Base-by-base conservation (phyloP, 2,888 invertebrate species). In the Digitonthophagus gazella region DNA sequence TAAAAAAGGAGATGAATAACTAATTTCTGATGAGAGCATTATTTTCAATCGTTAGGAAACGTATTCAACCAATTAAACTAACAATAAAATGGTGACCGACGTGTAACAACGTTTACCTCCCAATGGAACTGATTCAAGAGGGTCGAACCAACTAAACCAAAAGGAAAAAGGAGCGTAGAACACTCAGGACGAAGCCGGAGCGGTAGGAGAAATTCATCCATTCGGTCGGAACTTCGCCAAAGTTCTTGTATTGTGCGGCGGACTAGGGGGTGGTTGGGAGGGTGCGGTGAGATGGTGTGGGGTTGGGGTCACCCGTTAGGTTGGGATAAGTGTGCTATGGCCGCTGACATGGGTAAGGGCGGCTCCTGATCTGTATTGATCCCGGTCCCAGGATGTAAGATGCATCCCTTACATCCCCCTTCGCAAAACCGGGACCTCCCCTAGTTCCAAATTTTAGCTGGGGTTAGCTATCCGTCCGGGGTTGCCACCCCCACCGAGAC, bases 321-420 rank as follows among this genome's bases (percentile, higher is more conserved):
- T 72, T 72, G 71, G 72, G 72, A 74, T 74, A 75, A 75, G 78
- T 78, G 76, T 76, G 79, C 78, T 77, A 81, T 82, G 81, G 81
- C 80, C 81, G 81, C 83, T 83, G 82, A 82, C 82, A 82, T 79
- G 81, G 80, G 80, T 81, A 81, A 82, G 81, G 82, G 82, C 82
- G 82, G 81, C 82, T 82, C 81, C 83, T 83, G 82, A 82, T 83
- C 82, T 82, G 82, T 83, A 83, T 83, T 81, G 83, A 83, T 83
- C 83, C 80, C 78, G 73, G 79, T 78, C 80, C 79, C 81, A 80
- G 81, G 80, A 82, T 81, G 81, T 83, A 83, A 83, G 83, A 83
- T 81, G 82, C 82, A 81, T 78, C 83, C 82, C 82, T 83, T 83
- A 82, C 81, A 79, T 81, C 78, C 77, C 78, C 78, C 15, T 67